Evolutionary conservation across 2,113 vertebrate species (phyloP), one percentile per base, ranked within the genome.

Genomic region (Chamaetylas fuelleborni): DNA sequence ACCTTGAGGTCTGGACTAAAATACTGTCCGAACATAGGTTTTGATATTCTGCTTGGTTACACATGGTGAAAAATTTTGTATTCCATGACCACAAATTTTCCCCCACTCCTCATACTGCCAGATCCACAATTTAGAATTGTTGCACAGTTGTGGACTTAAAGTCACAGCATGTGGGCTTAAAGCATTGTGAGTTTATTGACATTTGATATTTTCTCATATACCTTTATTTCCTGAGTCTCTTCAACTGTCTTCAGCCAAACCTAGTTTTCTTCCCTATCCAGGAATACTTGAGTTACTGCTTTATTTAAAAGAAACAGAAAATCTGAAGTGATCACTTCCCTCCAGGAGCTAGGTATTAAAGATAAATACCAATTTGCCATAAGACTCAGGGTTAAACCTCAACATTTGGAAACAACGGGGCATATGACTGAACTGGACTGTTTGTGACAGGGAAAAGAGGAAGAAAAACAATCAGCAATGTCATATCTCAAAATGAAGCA

Each of bases 401-500:
- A 24, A 34, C 19, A 66, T 57, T 45, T 69, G 40, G 50, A 56
- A 90, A 29, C 12, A 73, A 14, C 10, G 23, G 57, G 53, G 31
- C 8, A 19, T 36, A 13, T 54, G 53, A 51, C 34, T 42, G 61
- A 71, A 42, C 7, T 24, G 26, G 38, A 23, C n/a, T 86, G 16
- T 53, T 72, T 79, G 34, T 83, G 80, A 51, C 19, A 53, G 17
- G 25, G 71, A 69, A 60, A 86, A 66, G 58, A 58, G 38, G 47
- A 81, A 51, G 56, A 18, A 64, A 81, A 73, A 26, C 9, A 80
- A 25, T 62, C 19, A 86, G 89, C 40, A 29, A n/a, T 88, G 88
- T 92, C 91, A n/a, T 90, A 72, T 76, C 91, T 93, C 34, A 57
- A 94, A 93, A 57, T 40, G 74, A 88, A 90, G 81, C 90, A 64